Evolutionary conservation across 1,140 invertebrate species (phyloP), one percentile per base, ranked within the genome.

Genomic region (Tetramorium parvispinum): DNA sequence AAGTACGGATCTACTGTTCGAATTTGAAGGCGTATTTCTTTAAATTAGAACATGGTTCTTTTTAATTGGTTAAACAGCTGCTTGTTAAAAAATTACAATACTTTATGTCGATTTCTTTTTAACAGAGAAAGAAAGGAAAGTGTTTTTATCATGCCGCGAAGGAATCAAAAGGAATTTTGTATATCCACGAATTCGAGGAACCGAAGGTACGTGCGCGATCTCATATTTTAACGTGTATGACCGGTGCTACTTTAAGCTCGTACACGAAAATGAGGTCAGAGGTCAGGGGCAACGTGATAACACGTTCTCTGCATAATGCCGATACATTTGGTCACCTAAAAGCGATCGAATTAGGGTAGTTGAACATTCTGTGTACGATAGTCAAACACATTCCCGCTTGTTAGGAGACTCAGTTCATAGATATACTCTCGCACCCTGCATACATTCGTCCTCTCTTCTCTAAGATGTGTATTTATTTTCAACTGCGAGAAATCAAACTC

Each of bases 241-340:
- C 4, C n/a, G n/a, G 32, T 68, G n/a, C 77, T 27, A 53, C 61
- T 79, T 79, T 79, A 79, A 79, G 46, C 77, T 46, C 43, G 27
- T 53, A 2, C 13, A 0, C 77, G 46, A 51, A 79, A 79, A 79
- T 18, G 77, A 53, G 77, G 77, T 68, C 77, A 79, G 57, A 78
- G 77, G 46, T 79, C 77, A 79, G 27, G 77, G 40, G 27, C 61
- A 68, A 51, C 21, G n/a, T 32, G 57, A 63, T 77, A 77, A 77
- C 57, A 43, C 21, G 43, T 79, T 51, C n/a, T n/a, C 75, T 59
- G n/a, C 43, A 79, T 68, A 68, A 40, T 53, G 13, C 3, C n/a
- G 32, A 53, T n/a, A 66, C 59, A 51, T 66, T 32, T 24, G 43
- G 55, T 59, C 24, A 11, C 43, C 3, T 27, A 21, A 66, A 66